Evolutionary conservation across 2,888 invertebrate genomes (phyloP), one percentile per base, ranked within the genome.

Genomic region (Portevinia maculata): DNA sequence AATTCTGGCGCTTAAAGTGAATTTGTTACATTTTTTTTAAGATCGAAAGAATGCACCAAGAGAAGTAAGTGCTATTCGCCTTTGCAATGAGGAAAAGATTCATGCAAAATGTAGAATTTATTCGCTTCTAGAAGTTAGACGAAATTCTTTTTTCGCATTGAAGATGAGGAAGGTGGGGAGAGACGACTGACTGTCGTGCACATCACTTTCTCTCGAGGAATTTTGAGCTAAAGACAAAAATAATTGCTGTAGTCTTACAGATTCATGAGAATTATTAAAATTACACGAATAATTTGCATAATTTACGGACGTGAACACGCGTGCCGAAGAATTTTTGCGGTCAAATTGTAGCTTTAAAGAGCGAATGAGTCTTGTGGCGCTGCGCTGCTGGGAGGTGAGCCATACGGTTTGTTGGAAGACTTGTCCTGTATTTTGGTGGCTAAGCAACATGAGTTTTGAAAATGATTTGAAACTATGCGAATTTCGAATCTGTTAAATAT

Each of bases 201-300:
- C 8, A 32, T 15, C 64, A 50, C 28, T 28, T 17, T 57, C 13
- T 24, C 19, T 17, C 19, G 30, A 50, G 30, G 64, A 64, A 64
- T 76, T 67, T 50, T 32, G 21, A 19, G 28, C 17, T 52, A 41
- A 19, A 50, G 48, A 74, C 37, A 19, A 62, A 79, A 74, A 74
- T 79, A 79, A 79, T 79, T 79, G 74, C 52, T 69, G 39, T 59
- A 46, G 32, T 62, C 52, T 59, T 67, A 59, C 46, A 70, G 59
- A 70, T 65, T 70, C 28, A 37, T 46, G 64, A 28, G 39, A 75
- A 46, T 75, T 46, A 64, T 75, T 81, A 50, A 65, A 75, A 75
- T 70, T 70, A 53, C 59, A 64, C 81, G 64, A 30, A 81, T 59
- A 70, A 75, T 81, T 81, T 59, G 52, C 39, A 65, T 81, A 44